Percentiles rank a stretch among this genome's conserved stretches.
phyloP scores from a whole-genome alignment of 2,113 vertebrate species.

The Typhlomys cinereus region DNA sequence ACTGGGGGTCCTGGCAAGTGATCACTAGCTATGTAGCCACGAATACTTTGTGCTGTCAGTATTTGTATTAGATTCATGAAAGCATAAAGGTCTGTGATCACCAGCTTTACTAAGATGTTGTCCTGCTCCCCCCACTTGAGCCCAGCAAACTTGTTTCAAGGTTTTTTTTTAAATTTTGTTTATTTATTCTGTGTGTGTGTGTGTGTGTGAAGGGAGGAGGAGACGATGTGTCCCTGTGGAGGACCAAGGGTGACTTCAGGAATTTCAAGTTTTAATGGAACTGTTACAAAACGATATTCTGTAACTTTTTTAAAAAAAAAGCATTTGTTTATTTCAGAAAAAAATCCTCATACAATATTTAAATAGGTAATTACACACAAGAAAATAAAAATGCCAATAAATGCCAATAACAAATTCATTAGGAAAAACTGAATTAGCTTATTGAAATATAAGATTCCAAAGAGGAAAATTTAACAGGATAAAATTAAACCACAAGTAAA shows the following conservation, averaged over 20 bases:
- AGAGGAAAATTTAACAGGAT: not conserved
- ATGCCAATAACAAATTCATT: not conserved
- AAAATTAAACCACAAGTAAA: conserved; percentile 19
- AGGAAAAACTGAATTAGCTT: conserved; percentile 2
- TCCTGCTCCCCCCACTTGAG: conserved; percentile 70
- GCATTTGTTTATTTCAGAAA: conserved; percentile 81
- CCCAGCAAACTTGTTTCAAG: conserved; percentile 77
- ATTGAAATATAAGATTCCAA: not conserved
- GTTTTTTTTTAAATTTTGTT: too few relatives aligned
- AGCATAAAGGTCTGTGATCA: conserved; percentile 77
- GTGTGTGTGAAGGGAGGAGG: too few relatives aligned
- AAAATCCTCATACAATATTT: not conserved
- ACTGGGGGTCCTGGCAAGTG: conserved; percentile 64
- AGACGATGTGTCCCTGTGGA: too few relatives aligned
- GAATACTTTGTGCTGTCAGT: conserved; percentile 76
- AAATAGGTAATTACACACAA: conserved; percentile 10
- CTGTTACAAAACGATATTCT: conserved; percentile 81
- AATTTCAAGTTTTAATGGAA: conserved; percentile 82
- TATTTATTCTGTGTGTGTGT: too few relatives aligned
- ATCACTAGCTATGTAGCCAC: conserved; percentile 77
- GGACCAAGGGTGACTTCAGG: too few relatives aligned
- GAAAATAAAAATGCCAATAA: not conserved
- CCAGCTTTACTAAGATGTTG: conserved; percentile 64
- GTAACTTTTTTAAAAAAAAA: conserved; percentile 86
- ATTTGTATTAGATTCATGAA: conserved; percentile 65